Base-by-base conservation (phyloP, 2,113 vertebrate genomes). In the Entelurus aequoreus region DNA sequence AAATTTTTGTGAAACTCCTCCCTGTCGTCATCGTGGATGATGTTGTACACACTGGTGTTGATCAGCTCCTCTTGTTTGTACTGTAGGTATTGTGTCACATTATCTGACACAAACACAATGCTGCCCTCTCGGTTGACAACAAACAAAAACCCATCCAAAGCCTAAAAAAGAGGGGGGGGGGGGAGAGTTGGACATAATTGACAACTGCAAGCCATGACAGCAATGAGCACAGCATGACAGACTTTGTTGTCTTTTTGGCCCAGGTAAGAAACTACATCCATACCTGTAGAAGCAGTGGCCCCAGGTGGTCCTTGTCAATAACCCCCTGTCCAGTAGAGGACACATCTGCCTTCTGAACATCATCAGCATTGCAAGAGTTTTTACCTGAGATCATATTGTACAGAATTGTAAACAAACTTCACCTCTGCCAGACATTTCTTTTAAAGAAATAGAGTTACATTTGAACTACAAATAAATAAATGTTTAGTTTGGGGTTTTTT, bases 81-180 rank as follows among this genome's bases (percentile, higher is more conserved):
- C 36, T 97, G 96, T 56, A 99, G 86, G 78, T 99, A 99, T 63
- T 98, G 97, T 4, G 93, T 95, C 76, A 99, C 97, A 59, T 99
- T 99, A 91, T 99, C 97, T 11, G 97, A 99, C 66, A 99, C 97
- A 77, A 98, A 99, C 5, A 98, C 95, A 67, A 99, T 95, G 88
- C 88, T 97, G 80, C 95, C 95, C 64, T 98, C 96, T 72, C 96
- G 90, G 90, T 97, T 98, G 66, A 99, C 97, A 71, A 99, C 97
- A 82, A 99, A 99, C 59, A 99, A 89, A 77, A 99, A 99, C 54
- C 97, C 96, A 0, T 99, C 97, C 86, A 99, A 75, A 15, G 97
- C 97, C 97, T 98, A 75, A 48, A 48, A 74, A 64, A 28, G 28
- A 28, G 28, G 28, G 28, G 2, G 28, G 21, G 21, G 1, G 21